Conservation (phyloP, 2,113 vertebrate species). For the Apus apus region DNA sequence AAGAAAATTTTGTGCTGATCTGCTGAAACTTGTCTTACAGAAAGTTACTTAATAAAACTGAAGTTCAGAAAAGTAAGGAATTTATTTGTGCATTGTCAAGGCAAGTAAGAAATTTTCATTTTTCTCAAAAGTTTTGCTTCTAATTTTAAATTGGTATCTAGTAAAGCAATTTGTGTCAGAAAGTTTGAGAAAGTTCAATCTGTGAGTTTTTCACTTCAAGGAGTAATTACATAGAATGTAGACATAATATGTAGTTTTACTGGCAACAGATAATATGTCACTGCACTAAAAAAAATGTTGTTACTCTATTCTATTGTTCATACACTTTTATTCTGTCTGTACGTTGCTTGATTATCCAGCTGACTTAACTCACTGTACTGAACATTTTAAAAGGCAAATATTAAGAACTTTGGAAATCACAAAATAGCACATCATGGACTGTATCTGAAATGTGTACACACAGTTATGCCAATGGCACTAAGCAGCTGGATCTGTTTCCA, state of each 20-base stretch:
- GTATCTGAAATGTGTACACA: neutral
- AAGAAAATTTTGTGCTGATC: slow-evolving; percentile 99
- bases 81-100: slow-evolving; percentile 58
- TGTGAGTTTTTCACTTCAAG: slow-evolving; percentile 45
- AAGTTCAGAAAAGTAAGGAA: slow-evolving; percentile 78
- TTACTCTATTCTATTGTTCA: neutral
- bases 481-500: neutral
- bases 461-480: neutral
- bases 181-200: slow-evolving; percentile 56
- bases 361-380: neutral
- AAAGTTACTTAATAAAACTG: slow-evolving; percentile 81
- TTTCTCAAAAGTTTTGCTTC: slow-evolving; percentile 42
- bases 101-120: slow-evolving; percentile 18
- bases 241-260: slow-evolving; percentile 40
- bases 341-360: neutral
- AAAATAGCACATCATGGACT: neutral
- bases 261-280: slow-evolving; percentile 35
- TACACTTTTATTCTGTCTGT: neutral
- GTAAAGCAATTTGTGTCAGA: slow-evolving; percentile 45
- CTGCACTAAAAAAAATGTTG: neutral
- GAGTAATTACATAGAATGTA: slow-evolving; percentile 44
- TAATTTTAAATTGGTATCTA: slow-evolving; percentile 51
- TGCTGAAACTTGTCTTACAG: slow-evolving; percentile 93
- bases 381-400: neutral
- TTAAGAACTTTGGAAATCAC: neutral